A percentile compares a stretch with the other conserved stretches of the same genome.
Evolutionary conservation across 2,797 vertebrate species (phyloP).

Genomic region (Tiaroga cobitis): DNA sequence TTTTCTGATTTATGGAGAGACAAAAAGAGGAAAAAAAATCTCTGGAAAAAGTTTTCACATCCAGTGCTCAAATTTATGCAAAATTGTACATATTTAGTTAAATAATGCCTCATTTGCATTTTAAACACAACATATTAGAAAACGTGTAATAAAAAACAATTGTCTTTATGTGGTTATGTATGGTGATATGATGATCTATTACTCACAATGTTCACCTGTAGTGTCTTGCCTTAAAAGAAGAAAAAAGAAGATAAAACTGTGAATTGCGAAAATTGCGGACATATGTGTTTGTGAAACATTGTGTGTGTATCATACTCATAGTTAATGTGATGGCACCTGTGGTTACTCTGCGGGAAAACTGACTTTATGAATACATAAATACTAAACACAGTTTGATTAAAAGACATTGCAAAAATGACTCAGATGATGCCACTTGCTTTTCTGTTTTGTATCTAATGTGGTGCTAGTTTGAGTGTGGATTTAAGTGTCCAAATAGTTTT

Average conservation of each 20-base stretch:
- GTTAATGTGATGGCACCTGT: neutral
- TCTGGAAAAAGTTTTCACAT: neutral
- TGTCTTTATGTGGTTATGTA: neutral
- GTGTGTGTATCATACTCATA: neutral
- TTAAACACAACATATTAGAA: too few species aligned
- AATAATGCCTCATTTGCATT: too few species aligned
- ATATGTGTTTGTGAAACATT: neutral
- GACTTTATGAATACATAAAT: neutral
- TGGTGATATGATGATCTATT: too few species aligned
- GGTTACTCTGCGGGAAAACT: neutral
- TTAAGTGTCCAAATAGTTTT: neutral
- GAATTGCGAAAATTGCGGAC: neutral
- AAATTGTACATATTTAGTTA: neutral
- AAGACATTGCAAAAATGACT: too few species aligned
- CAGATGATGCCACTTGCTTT: neutral
- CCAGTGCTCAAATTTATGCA: neutral
- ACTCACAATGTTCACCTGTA: too few species aligned
- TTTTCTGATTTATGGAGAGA: too few species aligned
- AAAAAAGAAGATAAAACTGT: neutral
- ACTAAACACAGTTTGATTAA: neutral
- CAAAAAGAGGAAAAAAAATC: neutral
- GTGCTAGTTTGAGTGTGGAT: neutral
- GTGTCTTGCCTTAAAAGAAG: too few species aligned
- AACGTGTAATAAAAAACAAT: neutral
- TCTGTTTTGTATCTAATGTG: too few species aligned